phyloP scores from a whole-genome alignment of 2,888 invertebrate genomes.

The Parnassius apollo region DNA sequence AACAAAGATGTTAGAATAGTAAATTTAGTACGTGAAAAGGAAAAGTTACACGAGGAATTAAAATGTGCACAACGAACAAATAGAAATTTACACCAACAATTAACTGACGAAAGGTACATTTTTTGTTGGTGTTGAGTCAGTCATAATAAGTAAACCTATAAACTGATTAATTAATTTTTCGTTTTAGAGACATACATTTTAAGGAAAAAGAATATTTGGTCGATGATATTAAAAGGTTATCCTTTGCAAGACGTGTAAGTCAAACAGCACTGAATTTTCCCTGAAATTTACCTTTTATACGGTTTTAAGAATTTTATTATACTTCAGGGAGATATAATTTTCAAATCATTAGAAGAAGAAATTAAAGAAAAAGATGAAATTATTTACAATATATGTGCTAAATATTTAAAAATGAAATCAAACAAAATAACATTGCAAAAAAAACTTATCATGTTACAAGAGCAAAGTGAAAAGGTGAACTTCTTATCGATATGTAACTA shows the following conservation, averaged over 20 bases:
- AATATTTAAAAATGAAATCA: slow-evolving; percentile 47
- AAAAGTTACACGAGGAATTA: slow-evolving; percentile 69
- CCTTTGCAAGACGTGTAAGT: slow-evolving; percentile 41
- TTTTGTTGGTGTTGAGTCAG: background rate
- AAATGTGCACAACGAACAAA: slow-evolving; percentile 70
- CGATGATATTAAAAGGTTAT: slow-evolving; percentile 54
- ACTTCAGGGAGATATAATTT: slow-evolving; percentile 34
- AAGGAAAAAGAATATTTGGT: slow-evolving; percentile 78
- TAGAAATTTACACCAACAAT: slow-evolving; percentile 71
- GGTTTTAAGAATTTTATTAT: background rate
- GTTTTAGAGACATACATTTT: slow-evolving; percentile 63
- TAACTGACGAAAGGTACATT: slow-evolving; percentile 72
- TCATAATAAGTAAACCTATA: background rate
- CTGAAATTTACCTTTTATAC: background rate
- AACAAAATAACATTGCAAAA: slow-evolving; percentile 46
- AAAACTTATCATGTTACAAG: slow-evolving; percentile 53
- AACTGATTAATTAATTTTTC: background rate
- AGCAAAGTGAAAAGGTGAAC: slow-evolving; percentile 37
- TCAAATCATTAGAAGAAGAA: slow-evolving; percentile 36
- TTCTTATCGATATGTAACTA: no score
- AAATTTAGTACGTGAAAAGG: slow-evolving; percentile 73
- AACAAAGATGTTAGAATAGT: slow-evolving; percentile 69
- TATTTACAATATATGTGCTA: slow-evolving; percentile 44
- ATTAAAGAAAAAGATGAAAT: slow-evolving; percentile 44
- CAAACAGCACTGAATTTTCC: background rate